Base-by-base conservation (phyloP, 2,888 invertebrate species). In the Tineola bisselliella region DNA sequence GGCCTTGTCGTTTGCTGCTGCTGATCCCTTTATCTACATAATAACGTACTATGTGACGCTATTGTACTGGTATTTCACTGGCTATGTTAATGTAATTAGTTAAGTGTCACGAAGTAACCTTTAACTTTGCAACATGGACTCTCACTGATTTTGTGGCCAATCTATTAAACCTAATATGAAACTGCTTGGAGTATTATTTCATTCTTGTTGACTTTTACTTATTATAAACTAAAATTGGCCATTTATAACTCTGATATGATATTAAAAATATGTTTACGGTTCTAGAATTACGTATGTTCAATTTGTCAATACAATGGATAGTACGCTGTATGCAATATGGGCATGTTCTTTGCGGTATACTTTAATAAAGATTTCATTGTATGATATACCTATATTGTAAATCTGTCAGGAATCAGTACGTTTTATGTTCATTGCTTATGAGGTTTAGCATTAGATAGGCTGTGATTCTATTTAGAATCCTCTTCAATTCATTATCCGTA, bases 281-380 rank as follows among this genome's bases (percentile, higher is more conserved):
- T 4, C 25, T 4, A 25, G 25, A 25, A 25, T 38, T 38, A 38
- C 38, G 10, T 38, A 38, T 38, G 48, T 12, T 19, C 69, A 75
- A 76, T 80, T 79, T 77, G 77, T 77, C 66, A 68, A 68, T 70
- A 82, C 81, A 82, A 83, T 81, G 66, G 75, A 70, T 67, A 67
- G 75, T 80, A 75, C 65, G 66, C 69, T 72, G 66, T 65, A 69
- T 75, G 73, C 77, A 73, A 75, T 80, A 78, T 74, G 66, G 68
- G 4, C 2, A 25, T 25, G 25, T 66, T 67, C 64, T 65, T 71
- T 76, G 75, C 65, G 72, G 68, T 68, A 68, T 67, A 48, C 54
- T 19, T 54, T 25, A 54, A 18, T 18, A 13, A 15, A 48, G 48
- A 48, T 48, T 48, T n/a, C 15, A 38, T 38, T 38, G 10, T 48